Conservation (phyloP, 1,140 invertebrate species). For the Heliconius eleuchia region DNA sequence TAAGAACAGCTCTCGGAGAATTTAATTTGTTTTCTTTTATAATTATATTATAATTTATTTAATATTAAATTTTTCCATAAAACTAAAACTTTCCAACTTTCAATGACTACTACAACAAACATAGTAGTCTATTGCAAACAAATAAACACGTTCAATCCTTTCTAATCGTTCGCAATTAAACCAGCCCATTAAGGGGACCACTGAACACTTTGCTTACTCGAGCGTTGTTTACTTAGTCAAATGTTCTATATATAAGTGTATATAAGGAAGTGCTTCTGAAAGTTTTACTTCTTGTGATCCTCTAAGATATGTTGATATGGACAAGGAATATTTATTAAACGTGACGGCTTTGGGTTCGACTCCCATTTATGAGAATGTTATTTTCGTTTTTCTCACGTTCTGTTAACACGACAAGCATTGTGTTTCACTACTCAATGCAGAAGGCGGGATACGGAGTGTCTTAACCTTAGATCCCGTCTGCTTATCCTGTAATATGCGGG, state of each 20-base stretch:
- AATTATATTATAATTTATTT: too few species aligned
- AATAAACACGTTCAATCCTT: slow-evolving; percentile 12
- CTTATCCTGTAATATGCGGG: too few species aligned
- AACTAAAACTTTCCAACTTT: neutral
- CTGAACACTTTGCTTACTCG: neutral
- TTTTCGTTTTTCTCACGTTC: too few species aligned
- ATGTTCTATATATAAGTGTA: neutral
- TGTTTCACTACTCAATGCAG: too few species aligned
- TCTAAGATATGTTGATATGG: neutral
- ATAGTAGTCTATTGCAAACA: neutral
- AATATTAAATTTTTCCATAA: too few species aligned
- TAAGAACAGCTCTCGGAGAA: too few species aligned
- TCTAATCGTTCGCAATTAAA: slow-evolving; percentile 11
- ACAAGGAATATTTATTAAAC: neutral
- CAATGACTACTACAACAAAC: neutral
- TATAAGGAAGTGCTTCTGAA: neutral
- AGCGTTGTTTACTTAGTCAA: neutral
- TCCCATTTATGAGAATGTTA: too few species aligned
- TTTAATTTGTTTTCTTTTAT: too few species aligned
- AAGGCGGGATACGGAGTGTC: too few species aligned
- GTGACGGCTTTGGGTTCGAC: neutral
- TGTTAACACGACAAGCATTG: too few species aligned
- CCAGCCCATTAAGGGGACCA: neutral
- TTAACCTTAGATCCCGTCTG: too few species aligned
- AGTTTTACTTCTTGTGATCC: neutral